Evolutionary conservation across 2,113 vertebrate species (phyloP), one percentile per base, ranked within the genome.

Genomic region (Sinocyclocheilus grahami): DNA sequence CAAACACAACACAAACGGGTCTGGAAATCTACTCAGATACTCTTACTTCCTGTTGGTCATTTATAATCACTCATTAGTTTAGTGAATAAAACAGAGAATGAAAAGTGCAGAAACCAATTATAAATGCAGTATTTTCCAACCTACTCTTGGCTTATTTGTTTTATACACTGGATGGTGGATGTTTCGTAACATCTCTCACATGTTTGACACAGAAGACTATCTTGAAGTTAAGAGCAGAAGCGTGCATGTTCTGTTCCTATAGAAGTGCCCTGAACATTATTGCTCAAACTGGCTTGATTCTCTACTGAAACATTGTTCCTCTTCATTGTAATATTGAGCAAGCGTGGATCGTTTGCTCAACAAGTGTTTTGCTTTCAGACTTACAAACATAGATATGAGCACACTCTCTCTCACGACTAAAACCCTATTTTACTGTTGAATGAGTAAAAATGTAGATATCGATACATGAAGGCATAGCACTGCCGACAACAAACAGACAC

Each of bases 391-490:
- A 30, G 51, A 74, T 74, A 62, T 9, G 14, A 69, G 69, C 18
- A 80, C 72, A 63, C 75, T 55, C 22, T 10, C 77, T 39, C 51
- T n/a, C 3, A 30, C 5, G 2, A 14, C 16, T 62, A 85, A 46
- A 78, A 79, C 22, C 8, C 24, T 37, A 83, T 67, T 67, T 67
- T 16, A 85, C 62, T 62, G 63, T 77, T 75, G 67, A 62, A 89
- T 74, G 62, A 84, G 60, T 88, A 90, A 90, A 89, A 86, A 87
- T 74, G 83, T 86, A 80, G 80, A 89, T 84, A 92, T 83, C 37
- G 78, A 85, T 86, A 90, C 62, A 92, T 89, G 86, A 92, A 85
- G 85, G 86, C 77, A 89, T 86, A 88, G 89, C 84, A 78, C 86
- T 88, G 58, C 60, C 80, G 89, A 77, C 83, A 87, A 91, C 92